These are phyloP conservation scores for Hydropsyche betteni DNA, from an alignment of 2,888 invertebrate genomes.

Conservation along the genomic window DNA sequence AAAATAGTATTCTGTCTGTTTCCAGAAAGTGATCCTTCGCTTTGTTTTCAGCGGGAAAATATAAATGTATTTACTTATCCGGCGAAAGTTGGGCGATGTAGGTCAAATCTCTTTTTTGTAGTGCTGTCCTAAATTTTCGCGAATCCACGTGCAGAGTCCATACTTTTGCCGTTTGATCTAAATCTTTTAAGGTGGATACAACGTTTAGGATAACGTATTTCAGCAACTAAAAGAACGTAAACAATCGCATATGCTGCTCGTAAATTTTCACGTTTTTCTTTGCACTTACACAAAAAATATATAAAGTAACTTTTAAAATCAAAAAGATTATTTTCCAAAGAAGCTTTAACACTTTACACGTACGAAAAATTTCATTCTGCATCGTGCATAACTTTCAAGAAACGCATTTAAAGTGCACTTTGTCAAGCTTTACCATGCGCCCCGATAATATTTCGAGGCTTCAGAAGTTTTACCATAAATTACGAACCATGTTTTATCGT, in stretches of 20 bases:
- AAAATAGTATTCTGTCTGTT: conserved; percentile 7
- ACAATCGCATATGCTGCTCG: no score
- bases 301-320: no score
- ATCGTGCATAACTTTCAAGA: neutral
- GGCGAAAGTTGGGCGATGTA: neutral
- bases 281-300: no score
- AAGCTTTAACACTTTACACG: neutral
- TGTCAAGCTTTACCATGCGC: conserved; percentile 5
- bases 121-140: conserved; percentile 22
- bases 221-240: no score
- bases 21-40: neutral
- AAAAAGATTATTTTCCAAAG: no score
- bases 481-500: no score
- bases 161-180: conserved; percentile 16
- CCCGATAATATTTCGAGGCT: conserved; percentile 10
- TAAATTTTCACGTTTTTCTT: no score
- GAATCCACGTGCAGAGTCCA: conserved; percentile 23
- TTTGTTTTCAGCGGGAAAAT: conserved; percentile 1
- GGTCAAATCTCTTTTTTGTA: conserved; percentile 25
- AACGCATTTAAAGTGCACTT: conserved; percentile 11
- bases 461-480: neutral
- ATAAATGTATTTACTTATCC: conserved; percentile 6
- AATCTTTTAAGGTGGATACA: neutral
- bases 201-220: conserved; percentile 5
- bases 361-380: neutral